Percentiles rank a stretch among this genome's conserved stretches.
These are phyloP conservation scores for Nyctereutes procyonoides DNA, from an alignment of 2,113 vertebrate species.

Conservation along the genomic window DNA sequence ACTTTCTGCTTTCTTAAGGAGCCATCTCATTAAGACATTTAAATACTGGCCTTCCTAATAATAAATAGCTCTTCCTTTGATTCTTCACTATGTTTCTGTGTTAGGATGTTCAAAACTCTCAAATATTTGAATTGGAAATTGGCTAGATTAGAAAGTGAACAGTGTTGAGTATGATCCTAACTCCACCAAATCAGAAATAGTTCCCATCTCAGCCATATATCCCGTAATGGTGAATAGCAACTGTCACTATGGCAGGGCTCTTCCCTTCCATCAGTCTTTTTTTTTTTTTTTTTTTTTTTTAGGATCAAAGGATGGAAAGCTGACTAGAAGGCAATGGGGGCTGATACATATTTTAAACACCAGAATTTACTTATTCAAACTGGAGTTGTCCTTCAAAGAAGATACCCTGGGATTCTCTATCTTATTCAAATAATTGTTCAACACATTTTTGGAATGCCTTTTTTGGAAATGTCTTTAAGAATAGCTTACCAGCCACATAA, in stretches of 20 bases:
- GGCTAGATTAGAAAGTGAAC: not conserved
- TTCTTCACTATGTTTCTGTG: not conserved
- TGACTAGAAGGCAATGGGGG: not conserved
- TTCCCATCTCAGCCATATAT: not conserved
- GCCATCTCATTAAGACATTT: not conserved
- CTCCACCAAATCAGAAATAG: not conserved
- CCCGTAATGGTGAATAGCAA: not conserved
- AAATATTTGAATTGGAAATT: not conserved
- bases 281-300: not conserved
- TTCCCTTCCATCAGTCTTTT: not conserved
- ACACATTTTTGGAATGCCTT: slow-evolving; percentile 8
- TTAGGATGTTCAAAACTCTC: not conserved
- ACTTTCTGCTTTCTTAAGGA: not conserved
- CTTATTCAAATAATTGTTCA: not conserved
- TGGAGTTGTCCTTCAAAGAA: slow-evolving; percentile 4
- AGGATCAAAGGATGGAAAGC: not conserved
- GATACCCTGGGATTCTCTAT: not conserved
- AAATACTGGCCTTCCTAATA: not conserved
- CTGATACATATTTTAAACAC: not conserved
- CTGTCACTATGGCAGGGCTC: not conserved
- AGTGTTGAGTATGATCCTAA: not conserved
- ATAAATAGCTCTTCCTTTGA: not conserved
- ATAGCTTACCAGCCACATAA: not conserved
- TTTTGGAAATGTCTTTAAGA: slow-evolving; percentile 47
- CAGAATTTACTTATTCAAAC: slow-evolving; percentile 6